These are phyloP conservation scores for Liasis olivaceus DNA, from an alignment of 2,797 vertebrate genomes.

Conservation along the genomic window DNA sequence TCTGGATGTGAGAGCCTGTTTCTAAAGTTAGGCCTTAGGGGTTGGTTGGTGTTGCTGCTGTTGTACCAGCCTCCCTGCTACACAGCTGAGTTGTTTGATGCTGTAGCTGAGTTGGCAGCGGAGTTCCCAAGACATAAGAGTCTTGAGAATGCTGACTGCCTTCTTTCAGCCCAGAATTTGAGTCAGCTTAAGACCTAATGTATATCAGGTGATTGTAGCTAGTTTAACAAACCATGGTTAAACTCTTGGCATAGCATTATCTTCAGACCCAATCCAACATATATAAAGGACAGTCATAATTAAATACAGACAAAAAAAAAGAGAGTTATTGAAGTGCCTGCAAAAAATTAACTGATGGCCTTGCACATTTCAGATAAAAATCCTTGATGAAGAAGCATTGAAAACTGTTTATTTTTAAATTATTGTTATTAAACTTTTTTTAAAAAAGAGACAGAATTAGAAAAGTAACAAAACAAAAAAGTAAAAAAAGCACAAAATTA, in stretches of 20 bases:
- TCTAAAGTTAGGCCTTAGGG: not conserved
- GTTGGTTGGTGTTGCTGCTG: not conserved
- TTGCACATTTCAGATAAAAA: not conserved
- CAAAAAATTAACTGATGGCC: not conserved
- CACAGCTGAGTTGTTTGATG: not conserved
- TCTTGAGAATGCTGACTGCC: not conserved
- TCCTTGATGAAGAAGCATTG: not conserved
- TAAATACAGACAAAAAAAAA: not conserved
- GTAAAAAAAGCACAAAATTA: not conserved
- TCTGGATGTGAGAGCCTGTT: not conserved
- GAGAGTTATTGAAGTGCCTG: not conserved
- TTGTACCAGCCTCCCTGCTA: not conserved
- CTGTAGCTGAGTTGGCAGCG: not conserved
- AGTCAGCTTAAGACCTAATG: not conserved
- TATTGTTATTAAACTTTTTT: not conserved
- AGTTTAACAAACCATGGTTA: too few species aligned
- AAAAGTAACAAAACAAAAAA: not conserved
- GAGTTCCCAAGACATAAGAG: not conserved
- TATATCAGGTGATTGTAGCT: not conserved
- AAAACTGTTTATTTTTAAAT: not conserved
- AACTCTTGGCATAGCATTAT: not conserved
- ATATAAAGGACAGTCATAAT: not conserved
- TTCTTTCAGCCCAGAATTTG: not conserved
- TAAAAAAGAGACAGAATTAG: not conserved
- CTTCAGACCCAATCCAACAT: not conserved